These are phyloP conservation scores for Megaceryle maxima DNA, from an alignment of 2,113 vertebrate species.

Conservation along the genomic window DNA sequence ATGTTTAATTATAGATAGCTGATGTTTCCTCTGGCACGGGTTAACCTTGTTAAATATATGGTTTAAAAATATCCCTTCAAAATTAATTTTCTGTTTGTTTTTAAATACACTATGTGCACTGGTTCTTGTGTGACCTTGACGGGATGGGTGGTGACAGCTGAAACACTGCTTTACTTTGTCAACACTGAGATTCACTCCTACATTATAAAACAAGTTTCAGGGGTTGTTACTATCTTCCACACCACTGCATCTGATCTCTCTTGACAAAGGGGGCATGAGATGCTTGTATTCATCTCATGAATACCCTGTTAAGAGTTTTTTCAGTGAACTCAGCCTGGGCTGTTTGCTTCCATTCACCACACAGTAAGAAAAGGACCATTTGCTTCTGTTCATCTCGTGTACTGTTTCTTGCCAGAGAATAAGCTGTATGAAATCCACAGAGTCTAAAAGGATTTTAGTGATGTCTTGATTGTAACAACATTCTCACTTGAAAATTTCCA, in stretches of 20 bases:
- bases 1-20: conserved; percentile 45
- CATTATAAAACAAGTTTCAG: conserved; percentile 15
- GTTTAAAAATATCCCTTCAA: conserved; percentile 13
- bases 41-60: conserved; percentile 33
- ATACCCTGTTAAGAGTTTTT: conserved; percentile 18
- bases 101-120: background rate
- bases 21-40: background rate
- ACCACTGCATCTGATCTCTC: background rate
- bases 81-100: conserved; percentile 18
- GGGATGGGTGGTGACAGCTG: background rate
- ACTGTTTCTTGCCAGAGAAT: background rate
- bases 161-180: background rate
- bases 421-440: background rate
- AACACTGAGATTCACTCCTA: background rate
- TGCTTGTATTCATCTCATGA: conserved; percentile 41
- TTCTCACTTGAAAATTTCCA: background rate
- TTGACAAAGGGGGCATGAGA: conserved; percentile 40
- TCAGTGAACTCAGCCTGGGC: background rate
- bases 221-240: conserved; percentile 28
- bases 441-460: background rate
- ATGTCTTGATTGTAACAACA: background rate
- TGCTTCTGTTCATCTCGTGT: background rate
- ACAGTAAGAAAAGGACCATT: conserved; percentile 36
- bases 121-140: background rate
- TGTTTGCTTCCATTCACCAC: conserved; percentile 27